A percentile compares a stretch with the other conserved stretches of the same genome.
Evolutionary conservation across 2,888 invertebrate species (phyloP).

Genomic region (Epinotia nisella): DNA sequence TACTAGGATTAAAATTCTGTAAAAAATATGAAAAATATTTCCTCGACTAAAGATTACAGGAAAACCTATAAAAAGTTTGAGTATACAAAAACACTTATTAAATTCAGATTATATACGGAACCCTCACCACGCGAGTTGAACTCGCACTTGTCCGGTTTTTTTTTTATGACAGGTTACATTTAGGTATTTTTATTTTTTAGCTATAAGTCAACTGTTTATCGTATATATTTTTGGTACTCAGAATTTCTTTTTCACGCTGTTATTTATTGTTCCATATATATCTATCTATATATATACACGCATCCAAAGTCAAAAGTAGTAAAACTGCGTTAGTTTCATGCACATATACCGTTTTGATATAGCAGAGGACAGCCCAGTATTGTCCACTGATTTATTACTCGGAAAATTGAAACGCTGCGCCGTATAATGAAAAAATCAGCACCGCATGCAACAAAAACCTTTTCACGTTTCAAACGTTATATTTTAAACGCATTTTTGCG

Average conservation of each 20-base stretch:
- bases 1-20: too few species aligned
- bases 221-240: constrained; percentile 2
- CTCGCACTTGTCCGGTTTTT: too few species aligned
- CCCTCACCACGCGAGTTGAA: too few species aligned
- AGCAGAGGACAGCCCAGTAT: constrained; percentile 50
- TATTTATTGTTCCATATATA: constrained; percentile 48
- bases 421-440: constrained; percentile 70
- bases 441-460: constrained; percentile 66
- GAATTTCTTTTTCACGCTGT: constrained; percentile 40
- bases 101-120: too few species aligned
- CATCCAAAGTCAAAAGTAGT: neutral
- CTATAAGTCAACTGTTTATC: neutral
- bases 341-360: neutral
- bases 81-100: too few species aligned
- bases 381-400: constrained; percentile 69
- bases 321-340: neutral
- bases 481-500: constrained; percentile 46
- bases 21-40: too few species aligned
- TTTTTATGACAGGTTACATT: too few species aligned
- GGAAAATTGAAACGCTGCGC: constrained; percentile 66
- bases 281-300: neutral
- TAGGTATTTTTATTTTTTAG: too few species aligned
- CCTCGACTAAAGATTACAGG: too few species aligned
- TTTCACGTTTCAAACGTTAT: constrained; percentile 53
- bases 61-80: too few species aligned